Evolutionary conservation across 2,113 vertebrate genomes (phyloP).

Genomic region (Corythoichthys haematopterus): DNA sequence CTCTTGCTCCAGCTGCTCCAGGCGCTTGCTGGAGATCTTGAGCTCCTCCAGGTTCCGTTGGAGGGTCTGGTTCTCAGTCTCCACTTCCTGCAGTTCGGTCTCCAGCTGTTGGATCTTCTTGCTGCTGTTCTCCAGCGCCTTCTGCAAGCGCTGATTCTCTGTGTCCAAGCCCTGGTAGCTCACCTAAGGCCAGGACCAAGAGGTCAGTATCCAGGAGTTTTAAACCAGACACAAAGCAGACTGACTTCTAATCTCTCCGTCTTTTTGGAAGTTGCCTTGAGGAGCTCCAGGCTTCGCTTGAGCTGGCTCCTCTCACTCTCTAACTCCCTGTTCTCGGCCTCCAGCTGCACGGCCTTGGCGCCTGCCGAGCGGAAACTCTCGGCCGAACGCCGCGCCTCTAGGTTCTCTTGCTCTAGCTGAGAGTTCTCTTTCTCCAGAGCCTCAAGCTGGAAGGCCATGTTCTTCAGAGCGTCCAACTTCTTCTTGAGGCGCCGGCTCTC

Average conservation of each 20-base stretch:
- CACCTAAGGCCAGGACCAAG: slow-evolving; percentile 59
- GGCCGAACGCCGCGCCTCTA: slow-evolving; percentile 82
- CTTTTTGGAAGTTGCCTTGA: slow-evolving; percentile 91
- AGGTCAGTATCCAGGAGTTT: slow-evolving; percentile 11
- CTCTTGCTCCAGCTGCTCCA: slow-evolving; percentile 93
- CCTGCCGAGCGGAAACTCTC: slow-evolving; percentile 82
- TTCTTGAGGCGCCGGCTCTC: slow-evolving; percentile 92
- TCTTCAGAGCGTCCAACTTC: slow-evolving; percentile 84
- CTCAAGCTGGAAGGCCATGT: slow-evolving; percentile 85
- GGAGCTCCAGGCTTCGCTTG: slow-evolving; percentile 86
- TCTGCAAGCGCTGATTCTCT: slow-evolving; percentile 95
- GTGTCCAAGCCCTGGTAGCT: slow-evolving; percentile 95
- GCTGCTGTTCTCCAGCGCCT: slow-evolving; percentile 91
- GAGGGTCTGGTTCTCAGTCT: slow-evolving; percentile 89
- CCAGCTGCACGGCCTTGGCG: slow-evolving; percentile 86
- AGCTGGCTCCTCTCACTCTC: slow-evolving; percentile 89
- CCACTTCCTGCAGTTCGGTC: slow-evolving; percentile 87
- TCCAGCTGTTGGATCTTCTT: slow-evolving; percentile 95
- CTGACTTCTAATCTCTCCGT: slow-evolving; percentile 82
- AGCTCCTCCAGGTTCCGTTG: slow-evolving; percentile 91
- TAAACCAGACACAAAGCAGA: slow-evolving; percentile 28
- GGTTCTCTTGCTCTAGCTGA: slow-evolving; percentile 91
- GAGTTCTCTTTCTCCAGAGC: slow-evolving; percentile 90
- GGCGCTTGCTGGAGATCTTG: slow-evolving; percentile 93
- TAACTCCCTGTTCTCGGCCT: slow-evolving; percentile 89